Conservation (phyloP, 2,113 vertebrate genomes). For the Bucco capensis region DNA sequence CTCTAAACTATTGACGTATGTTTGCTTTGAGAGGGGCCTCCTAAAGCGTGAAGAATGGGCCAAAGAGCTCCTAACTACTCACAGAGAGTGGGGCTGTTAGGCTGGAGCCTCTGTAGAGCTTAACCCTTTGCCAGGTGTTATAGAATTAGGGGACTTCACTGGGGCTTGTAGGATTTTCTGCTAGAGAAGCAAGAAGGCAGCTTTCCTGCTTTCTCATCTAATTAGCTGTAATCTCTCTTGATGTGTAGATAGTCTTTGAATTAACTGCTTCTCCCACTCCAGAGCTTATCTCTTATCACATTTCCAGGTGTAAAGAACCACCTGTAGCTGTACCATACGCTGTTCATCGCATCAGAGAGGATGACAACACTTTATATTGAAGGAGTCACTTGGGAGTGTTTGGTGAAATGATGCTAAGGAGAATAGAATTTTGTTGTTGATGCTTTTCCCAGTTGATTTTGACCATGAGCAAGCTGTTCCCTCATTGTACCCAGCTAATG, state of each 20-base stretch:
- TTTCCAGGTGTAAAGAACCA: not conserved
- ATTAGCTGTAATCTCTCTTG: not conserved
- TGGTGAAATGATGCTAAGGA: not conserved
- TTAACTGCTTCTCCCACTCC: not conserved
- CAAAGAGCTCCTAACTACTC: conserved; percentile 26
- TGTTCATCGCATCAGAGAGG: not conserved
- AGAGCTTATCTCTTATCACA: not conserved
- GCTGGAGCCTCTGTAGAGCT: not conserved
- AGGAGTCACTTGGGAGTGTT: not conserved
- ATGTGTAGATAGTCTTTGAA: not conserved
- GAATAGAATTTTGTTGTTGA: not conserved
- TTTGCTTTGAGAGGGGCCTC: conserved; percentile 56
- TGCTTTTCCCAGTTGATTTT: not conserved
- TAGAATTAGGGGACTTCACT: not conserved
- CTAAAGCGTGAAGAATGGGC: conserved; percentile 60
- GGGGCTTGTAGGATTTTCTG: not conserved
- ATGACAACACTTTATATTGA: not conserved
- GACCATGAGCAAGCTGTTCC: not conserved
- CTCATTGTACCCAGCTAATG: not conserved
- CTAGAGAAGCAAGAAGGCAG: not conserved
- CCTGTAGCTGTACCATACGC: not conserved
- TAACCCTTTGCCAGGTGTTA: conserved; percentile 31
- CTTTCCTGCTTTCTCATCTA: not conserved
- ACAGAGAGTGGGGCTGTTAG: not conserved
- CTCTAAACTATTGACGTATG: conserved; percentile 51